Evolutionary conservation across 2,797 vertebrate genomes (phyloP).

Genomic region (Amniataba percoides): DNA sequence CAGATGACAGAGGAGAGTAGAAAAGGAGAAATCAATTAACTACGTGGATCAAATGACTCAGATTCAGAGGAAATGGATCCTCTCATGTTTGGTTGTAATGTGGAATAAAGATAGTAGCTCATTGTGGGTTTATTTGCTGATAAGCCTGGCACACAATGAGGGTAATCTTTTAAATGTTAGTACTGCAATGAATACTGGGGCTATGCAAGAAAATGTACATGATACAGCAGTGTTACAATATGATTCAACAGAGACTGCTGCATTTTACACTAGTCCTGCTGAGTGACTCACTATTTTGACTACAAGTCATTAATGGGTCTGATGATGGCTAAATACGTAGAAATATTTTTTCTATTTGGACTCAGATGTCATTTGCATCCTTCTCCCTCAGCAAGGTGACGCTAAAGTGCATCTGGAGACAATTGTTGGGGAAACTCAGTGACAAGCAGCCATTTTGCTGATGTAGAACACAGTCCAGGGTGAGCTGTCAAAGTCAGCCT

Average conservation of each 20-base stretch:
- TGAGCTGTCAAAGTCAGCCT: conserved; percentile 69
- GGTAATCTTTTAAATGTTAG: conserved; percentile 8
- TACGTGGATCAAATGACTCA: conserved; percentile 57
- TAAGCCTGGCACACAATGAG: conserved; percentile 7
- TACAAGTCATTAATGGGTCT: neutral
- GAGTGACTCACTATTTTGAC: neutral
- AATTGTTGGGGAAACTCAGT: neutral
- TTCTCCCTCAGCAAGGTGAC: conserved; percentile 20
- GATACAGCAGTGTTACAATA: neutral
- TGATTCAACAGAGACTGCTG: neutral
- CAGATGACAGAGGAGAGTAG: conserved; percentile 42
- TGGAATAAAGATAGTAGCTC: neutral
- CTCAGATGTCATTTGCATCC: conserved; percentile 3
- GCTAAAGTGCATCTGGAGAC: conserved; percentile 8
- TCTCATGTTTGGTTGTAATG: conserved; percentile 8
- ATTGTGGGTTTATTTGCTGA: conserved; percentile 7
- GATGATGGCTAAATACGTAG: neutral
- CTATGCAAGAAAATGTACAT: neutral
- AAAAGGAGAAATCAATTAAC: conserved; percentile 55
- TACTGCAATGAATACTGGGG: neutral
- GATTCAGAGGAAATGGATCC: conserved; percentile 23
- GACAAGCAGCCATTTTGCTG: conserved; percentile 74
- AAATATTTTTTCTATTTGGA: neutral
- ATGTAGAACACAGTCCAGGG: conserved; percentile 58
- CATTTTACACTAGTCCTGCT: neutral